Base-by-base conservation (phyloP, 2,888 invertebrate species). In the Cheilosia grossa region DNA sequence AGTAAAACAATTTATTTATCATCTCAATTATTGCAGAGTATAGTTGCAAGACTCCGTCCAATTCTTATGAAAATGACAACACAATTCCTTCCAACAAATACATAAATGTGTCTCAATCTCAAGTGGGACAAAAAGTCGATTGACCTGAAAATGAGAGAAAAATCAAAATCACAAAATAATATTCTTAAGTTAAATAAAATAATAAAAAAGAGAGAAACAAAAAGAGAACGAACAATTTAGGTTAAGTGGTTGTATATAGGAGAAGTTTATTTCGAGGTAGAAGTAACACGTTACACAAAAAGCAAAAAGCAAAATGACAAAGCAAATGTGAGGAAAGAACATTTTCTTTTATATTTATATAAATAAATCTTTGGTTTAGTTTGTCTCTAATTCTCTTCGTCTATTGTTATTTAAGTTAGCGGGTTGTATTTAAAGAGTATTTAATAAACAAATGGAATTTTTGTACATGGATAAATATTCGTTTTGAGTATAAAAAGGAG, bases 211-310 rank as follows among this genome's bases (percentile, higher is more conserved):
- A 74, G 44, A 47, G 44, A 47, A 69, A 51, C 5, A 24, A 24
- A 51, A 10, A 4, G 0, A 27, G 33, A 75, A 30, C 73, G 69
- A 75, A 54, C 30, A 80, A 79, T 42, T 75, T 83, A 59, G 49
- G 66, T 59, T 80, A 75, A 80, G 83, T 80, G 80, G 74, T 83
- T 83, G 83, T 83, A 83, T 56, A 83, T 83, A 82, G 73, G 73
- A 73, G 53, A 67, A 73, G 44, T 61, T 59, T 64, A 51, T 72
- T 33, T 70, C 66, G 67, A 82, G 15, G 40, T 30, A 63, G 44
- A 37, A 72, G 49, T 6, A 72, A 44, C 4, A 33, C 42, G 15
- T 7, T 42, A 24, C 44, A 44, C 19, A 61, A 47, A 59, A 59
- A 61, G 27, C 19, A 61, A 47, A 59, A 59, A 37, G 21, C 6